Base-by-base conservation (phyloP, 2,888 invertebrate species). In the Andrena marginata region DNA sequence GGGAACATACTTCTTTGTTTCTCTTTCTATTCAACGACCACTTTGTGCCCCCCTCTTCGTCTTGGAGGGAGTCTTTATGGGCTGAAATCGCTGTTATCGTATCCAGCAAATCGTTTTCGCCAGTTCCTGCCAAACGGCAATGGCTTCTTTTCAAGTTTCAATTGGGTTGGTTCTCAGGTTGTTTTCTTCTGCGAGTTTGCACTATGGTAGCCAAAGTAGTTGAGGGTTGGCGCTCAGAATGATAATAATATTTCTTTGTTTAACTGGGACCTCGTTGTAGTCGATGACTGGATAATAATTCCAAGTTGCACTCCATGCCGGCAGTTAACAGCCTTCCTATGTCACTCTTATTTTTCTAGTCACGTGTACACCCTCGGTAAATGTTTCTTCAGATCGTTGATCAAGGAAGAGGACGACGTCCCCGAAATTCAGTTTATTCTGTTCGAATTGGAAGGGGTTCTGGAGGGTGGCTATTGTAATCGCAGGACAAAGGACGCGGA, bases 401-500 rank as follows among this genome's bases (percentile, higher is more conserved):
- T 42, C n/a, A 54, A 60, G 33, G 60, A 74, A 56, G 7, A 80
- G 71, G 23, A 79, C 62, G 10, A 26, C 48, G 31, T 70, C 73
- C 54, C 70, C 26, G 56, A 60, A 77, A 72, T 74, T 82, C 73
- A 51, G 77, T 77, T 78, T 68, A 77, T 77, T 77, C 72, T 42
- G 20, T 54, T 71, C 69, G 73, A 64, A 71, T 79, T 59, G 65
- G 42, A 16, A n/a, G 59, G 33, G 63, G 42, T 70, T 67, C 49
- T 65, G 35, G 33, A 64, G 63, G 67, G 63, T 29, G 56, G 29
- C 60, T 48, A 85, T 75, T 60, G 60, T 80, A 23, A 70, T 35
- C 54, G 16, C 13, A 60, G 71, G 56, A 83, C 77, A 82, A 87
- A 82, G 78, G 56, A 63, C 13, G 7, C 49, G 70, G 72, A 26